Conservation (phyloP, 92 coral and sea anemone species). For the Muricea muricata region DNA sequence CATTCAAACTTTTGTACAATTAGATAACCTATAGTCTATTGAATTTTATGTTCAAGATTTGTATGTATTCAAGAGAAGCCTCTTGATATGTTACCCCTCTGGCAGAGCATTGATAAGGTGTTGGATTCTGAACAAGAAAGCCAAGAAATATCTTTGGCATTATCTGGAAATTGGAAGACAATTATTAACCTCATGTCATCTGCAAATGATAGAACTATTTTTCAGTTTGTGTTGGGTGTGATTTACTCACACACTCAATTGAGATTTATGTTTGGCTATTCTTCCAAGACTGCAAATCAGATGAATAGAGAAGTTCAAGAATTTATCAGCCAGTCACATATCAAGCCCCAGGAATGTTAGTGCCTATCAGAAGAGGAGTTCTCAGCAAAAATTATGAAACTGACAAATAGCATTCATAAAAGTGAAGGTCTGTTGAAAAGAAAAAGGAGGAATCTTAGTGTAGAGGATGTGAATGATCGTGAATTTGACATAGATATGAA, state of each 20-base stretch:
- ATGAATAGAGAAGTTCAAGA: conserved; percentile 12
- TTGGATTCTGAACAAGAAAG: too few species aligned
- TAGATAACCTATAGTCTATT: too few species aligned
- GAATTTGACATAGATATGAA: conserved; percentile 37
- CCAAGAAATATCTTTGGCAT: too few species aligned
- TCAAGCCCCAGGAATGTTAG: conserved; percentile 1
- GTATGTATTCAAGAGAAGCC: too few species aligned
- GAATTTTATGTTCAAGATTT: too few species aligned
- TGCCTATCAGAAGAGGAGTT: conserved; percentile 37
- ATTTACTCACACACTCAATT: conserved; percentile 40
- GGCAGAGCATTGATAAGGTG: too few species aligned
- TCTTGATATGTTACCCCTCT: too few species aligned
- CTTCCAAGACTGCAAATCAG: conserved; percentile 32
- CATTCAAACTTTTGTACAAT: too few species aligned
- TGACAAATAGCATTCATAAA: conserved; percentile 19
- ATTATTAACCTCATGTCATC: too few species aligned
- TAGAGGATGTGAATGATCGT: conserved; percentile 41
- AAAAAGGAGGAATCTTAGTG: conserved; percentile 40
- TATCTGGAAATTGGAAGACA: too few species aligned
- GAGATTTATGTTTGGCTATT: conserved; percentile 41
- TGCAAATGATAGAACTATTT: too few species aligned
- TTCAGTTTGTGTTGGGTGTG: too few species aligned
- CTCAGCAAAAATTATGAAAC: conserved; percentile 36
- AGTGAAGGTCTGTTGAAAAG: conserved; percentile 34
- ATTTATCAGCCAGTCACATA: conserved; percentile 1